phyloP scores from a whole-genome alignment of 2,113 vertebrate genomes.

The Menidia beryllina region DNA sequence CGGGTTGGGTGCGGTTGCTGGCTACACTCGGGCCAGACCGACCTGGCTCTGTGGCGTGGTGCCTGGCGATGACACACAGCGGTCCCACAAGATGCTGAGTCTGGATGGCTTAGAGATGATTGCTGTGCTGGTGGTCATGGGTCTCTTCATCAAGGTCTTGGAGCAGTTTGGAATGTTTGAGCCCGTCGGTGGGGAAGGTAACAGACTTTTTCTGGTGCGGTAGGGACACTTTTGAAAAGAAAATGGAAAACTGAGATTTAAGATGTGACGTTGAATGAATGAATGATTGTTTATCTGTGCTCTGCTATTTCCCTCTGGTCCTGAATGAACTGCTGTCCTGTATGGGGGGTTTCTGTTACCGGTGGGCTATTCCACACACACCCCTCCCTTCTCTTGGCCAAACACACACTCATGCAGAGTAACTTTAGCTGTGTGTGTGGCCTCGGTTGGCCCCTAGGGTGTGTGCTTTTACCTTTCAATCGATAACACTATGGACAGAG shows the following conservation, averaged over 20 bases:
- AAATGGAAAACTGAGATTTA: not conserved
- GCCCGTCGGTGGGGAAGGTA: slow-evolving; percentile 95
- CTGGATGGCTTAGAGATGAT: slow-evolving; percentile 97
- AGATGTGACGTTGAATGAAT: not conserved
- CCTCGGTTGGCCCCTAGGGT: slow-evolving; percentile 62
- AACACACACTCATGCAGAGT: slow-evolving; percentile 54
- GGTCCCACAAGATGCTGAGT: slow-evolving; percentile 85
- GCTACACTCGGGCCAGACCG: slow-evolving; percentile 6
- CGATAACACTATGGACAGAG: slow-evolving; percentile 79
- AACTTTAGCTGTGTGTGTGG: slow-evolving; percentile 76
- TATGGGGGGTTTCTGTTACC: slow-evolving; percentile 64
- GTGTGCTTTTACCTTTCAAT: slow-evolving; percentile 80
- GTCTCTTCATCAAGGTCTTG: slow-evolving; percentile 96
- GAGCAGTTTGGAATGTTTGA: slow-evolving; percentile 98
- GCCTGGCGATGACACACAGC: slow-evolving; percentile 66
- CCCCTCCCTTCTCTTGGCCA: slow-evolving; percentile 5
- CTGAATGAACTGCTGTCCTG: slow-evolving; percentile 49
- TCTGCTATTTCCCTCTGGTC: slow-evolving; percentile 37
- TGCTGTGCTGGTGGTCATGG: slow-evolving; percentile 95
- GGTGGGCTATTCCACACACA: slow-evolving; percentile 42
- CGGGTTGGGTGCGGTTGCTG: slow-evolving; percentile 20
- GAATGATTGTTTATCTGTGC: slow-evolving; percentile 26
- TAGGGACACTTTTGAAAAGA: not conserved
- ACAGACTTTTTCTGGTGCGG: slow-evolving; percentile 35
- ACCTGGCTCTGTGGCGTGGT: slow-evolving; percentile 24